phyloP scores from a whole-genome alignment of 2,888 invertebrate species.

The Melanostoma scalare region DNA sequence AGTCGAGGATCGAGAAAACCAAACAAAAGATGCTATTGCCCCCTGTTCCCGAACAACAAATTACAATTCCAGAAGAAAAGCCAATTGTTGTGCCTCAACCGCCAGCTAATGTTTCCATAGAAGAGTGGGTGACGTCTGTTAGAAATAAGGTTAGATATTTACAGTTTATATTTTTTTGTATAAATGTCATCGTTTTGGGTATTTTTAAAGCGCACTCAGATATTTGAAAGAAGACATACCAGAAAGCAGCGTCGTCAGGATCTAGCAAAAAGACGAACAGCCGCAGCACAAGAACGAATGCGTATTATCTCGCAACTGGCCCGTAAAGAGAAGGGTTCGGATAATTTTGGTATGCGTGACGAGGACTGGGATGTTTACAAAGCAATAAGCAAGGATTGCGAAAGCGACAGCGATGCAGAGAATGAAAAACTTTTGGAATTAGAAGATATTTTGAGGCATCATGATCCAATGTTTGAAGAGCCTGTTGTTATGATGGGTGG shows the following conservation, averaged over 20 bases:
- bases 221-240: constrained; percentile 87
- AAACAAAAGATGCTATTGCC: constrained; percentile 86
- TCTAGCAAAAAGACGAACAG: constrained; percentile 94
- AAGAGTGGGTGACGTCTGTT: constrained; percentile 78
- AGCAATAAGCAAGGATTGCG: constrained; percentile 89
- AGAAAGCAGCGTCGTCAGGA: constrained; percentile 92
- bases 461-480: constrained; percentile 89
- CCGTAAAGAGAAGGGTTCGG: constrained; percentile 89
- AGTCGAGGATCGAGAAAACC: constrained; percentile 85
- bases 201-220: constrained; percentile 85
- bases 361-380: constrained; percentile 99
- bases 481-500: constrained; percentile 81
- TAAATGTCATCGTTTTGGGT: no score
- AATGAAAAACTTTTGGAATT: constrained; percentile 93
- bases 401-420: constrained; percentile 96
- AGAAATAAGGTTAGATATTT: constrained; percentile 75
- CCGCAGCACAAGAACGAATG: constrained; percentile 97
- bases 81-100: constrained; percentile 77
- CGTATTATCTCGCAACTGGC: constrained; percentile 95
- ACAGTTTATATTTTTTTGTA: background rate
- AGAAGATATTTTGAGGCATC: constrained; percentile 91
- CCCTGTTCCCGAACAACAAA: constrained; percentile 41
- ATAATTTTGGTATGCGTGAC: constrained; percentile 96
- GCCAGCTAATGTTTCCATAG: constrained; percentile 77
- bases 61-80: constrained; percentile 75